phyloP scores from a whole-genome alignment of 2,797 vertebrate genomes.

The Scleropages formosus region DNA sequence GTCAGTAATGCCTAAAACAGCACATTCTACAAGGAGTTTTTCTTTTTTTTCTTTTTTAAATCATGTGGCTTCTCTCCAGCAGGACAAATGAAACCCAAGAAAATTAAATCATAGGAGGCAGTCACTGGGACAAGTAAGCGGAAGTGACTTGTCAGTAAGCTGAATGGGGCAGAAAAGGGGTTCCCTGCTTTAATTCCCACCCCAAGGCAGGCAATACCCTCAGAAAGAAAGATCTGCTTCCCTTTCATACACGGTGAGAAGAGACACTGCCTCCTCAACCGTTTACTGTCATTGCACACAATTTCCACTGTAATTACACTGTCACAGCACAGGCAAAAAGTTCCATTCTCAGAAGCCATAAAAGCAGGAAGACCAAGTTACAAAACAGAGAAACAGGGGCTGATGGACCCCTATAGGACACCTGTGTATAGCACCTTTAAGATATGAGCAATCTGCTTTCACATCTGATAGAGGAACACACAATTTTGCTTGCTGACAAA shows the following conservation, averaged over 20 bases:
- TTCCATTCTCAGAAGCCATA: background rate
- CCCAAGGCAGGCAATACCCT: background rate
- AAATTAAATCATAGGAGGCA: slow-evolving; percentile 48
- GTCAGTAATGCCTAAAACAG: no score
- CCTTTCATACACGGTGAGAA: background rate
- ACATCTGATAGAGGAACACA: no score
- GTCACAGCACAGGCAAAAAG: background rate
- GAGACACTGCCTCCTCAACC: background rate
- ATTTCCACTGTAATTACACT: background rate
- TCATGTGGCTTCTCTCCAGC: slow-evolving; percentile 36
- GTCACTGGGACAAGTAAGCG: background rate
- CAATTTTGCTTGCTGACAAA: no score
- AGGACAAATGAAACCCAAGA: slow-evolving; percentile 45
- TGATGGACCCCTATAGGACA: no score
- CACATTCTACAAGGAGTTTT: no score
- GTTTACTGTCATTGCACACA: background rate
- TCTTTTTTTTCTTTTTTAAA: no score
- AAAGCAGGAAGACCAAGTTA: background rate
- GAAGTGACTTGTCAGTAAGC: background rate
- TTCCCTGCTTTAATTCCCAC: background rate
- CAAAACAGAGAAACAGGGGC: background rate
- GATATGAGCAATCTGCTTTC: no score
- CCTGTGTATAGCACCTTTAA: no score
- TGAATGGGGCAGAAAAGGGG: background rate
- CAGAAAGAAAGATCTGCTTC: background rate